Evolutionary conservation across 2,797 vertebrate genomes (phyloP), one percentile per base, ranked within the genome.

Genomic region (Hemitrygon akajei): DNA sequence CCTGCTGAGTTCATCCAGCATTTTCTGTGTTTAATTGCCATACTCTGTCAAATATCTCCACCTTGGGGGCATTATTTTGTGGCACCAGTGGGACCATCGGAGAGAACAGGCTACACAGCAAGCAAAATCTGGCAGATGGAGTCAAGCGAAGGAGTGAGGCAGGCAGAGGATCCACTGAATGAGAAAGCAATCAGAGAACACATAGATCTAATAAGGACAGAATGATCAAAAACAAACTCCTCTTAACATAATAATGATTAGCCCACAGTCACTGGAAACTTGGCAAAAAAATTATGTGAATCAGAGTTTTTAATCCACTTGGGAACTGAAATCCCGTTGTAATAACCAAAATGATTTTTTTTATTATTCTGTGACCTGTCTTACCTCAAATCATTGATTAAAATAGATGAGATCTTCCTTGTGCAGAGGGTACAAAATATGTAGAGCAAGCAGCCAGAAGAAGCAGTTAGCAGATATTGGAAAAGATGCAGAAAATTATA

Each of bases 261-360:
- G 91, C 30, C 47, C 69, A 73, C 40, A n/a, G 27, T 14, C 63
- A 69, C 66, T 66, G 86, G 86, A 89, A 89, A 69, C 60, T 89
- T 69, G 63, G 63, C 63, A 69, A 89, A 89, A 37, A 9, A 16
- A 69, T 18, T 7, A 75, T 93, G 91, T 76, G 91, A 76, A 93
- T 93, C 91, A 47, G 91, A 58, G 71, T 27, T 47, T 75, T 93
- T n/a, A 93, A 93, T 37, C 69, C 91, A 69, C 91, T 75, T 76
- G 91, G 91, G 91, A 40, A 76, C 27, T n/a, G 40, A 93, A 93
- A 69, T 92, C 18, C 91, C 91, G 47, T 47, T 92, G 69, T 22
- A 47, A 14, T 27, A 37, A 22, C 69, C 37, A 47, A 66, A 73
- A 92, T 75, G 37, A 92, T 75, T 37, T 92, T 66, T 84, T 69